A percentile compares a stretch with the other conserved stretches of the same genome.
Conservation (phyloP, 1,140 invertebrate species). For the Drosophila parvula region DNA sequence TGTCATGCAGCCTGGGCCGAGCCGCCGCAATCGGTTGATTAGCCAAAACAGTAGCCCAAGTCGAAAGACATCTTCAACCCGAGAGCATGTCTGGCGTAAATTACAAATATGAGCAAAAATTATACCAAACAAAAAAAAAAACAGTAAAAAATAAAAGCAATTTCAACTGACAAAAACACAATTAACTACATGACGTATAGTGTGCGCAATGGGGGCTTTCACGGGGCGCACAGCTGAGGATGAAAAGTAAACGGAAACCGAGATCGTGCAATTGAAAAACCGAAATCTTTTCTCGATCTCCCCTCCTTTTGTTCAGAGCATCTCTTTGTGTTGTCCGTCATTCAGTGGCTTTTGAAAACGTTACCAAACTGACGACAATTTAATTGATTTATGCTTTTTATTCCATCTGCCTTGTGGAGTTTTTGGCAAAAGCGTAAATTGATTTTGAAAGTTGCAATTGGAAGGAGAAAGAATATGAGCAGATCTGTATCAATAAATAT, state of each 20-base stretch:
- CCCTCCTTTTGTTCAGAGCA: slow-evolving; percentile 18
- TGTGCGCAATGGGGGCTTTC: slow-evolving; percentile 14
- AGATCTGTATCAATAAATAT: slow-evolving; percentile 21
- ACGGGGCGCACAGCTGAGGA: slow-evolving; percentile 10
- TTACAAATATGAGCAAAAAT: slow-evolving; percentile 40
- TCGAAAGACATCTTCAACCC: slow-evolving; percentile 13
- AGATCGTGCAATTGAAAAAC: slow-evolving; percentile 70
- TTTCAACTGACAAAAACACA: slow-evolving; percentile 74
- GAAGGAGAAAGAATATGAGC: slow-evolving; percentile 13
- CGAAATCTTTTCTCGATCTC: slow-evolving; percentile 43
- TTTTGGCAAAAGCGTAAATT: slow-evolving; percentile 43
- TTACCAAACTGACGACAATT: slow-evolving; percentile 73
- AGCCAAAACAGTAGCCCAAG: slow-evolving; percentile 51
- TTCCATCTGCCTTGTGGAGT: slow-evolving; percentile 25
- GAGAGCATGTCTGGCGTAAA: slow-evolving; percentile 35
- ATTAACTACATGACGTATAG: slow-evolving; percentile 63
- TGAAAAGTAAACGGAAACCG: slow-evolving; percentile 65
- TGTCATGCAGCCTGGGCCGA: slow-evolving; percentile 45
- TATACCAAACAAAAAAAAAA: too few species aligned
- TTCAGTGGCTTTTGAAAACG: slow-evolving; percentile 37
- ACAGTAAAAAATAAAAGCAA: slow-evolving; percentile 50
- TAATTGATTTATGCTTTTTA: slow-evolving; percentile 71
- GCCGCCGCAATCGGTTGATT: slow-evolving; percentile 53
- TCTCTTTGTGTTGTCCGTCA: slow-evolving; percentile 25
- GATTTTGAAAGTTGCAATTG: slow-evolving; percentile 38